phyloP scores from a whole-genome alignment of 2,797 vertebrate genomes.

The Halcyon badia region DNA sequence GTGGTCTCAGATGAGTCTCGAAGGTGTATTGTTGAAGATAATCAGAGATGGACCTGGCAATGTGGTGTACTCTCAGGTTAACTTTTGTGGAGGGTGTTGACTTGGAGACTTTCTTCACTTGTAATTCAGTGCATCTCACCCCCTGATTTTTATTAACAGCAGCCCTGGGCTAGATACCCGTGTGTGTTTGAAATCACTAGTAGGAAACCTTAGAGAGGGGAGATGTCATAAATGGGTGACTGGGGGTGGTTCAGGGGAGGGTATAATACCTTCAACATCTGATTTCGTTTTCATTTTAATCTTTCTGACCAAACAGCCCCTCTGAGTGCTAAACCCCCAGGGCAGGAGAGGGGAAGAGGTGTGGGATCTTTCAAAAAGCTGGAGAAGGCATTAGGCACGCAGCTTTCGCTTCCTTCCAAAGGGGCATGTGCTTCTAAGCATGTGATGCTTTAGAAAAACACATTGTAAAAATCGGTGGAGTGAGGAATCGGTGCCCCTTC shows the following conservation, averaged over 20 bases:
- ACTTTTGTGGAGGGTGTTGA: background rate
- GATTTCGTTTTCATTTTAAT: background rate
- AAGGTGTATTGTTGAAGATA: background rate
- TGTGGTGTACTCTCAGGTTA: background rate
- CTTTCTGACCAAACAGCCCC: background rate
- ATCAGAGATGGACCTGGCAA: background rate
- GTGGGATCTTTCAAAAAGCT: background rate
- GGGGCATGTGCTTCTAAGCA: rapidly evolving
- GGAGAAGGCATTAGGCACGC: background rate
- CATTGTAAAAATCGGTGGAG: background rate
- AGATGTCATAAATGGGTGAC: rapidly evolving
- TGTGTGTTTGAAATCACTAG: background rate
- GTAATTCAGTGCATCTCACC: background rate
- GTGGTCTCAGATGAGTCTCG: background rate
- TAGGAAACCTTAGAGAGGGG: background rate
- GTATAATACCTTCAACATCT: background rate
- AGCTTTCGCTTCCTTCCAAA: background rate
- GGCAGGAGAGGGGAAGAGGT: background rate
- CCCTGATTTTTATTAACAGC: background rate
- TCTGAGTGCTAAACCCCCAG: background rate
- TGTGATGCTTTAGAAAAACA: background rate
- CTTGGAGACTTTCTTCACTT: background rate
- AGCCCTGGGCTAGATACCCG: background rate
- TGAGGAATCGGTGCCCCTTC: background rate
- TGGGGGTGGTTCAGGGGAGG: background rate